These are phyloP conservation scores for Schizopygopsis pylzovi DNA, from an alignment of 2,797 vertebrate species.

Conservation along the genomic window DNA sequence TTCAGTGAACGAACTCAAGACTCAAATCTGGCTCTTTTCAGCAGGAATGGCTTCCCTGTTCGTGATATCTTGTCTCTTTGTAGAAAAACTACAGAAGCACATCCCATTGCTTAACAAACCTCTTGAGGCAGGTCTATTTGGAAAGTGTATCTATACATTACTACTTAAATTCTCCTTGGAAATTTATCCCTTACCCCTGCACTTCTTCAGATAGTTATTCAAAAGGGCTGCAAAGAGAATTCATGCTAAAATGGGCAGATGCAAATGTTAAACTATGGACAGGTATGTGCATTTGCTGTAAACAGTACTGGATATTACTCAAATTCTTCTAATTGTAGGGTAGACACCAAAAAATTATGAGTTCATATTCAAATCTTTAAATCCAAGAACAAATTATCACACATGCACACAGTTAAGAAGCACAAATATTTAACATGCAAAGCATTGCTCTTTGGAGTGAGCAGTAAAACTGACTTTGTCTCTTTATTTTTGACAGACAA, in stretches of 20 bases:
- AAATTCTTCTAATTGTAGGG: not conserved
- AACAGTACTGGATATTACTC: not conserved
- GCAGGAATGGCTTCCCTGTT: not conserved
- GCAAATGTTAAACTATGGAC: not conserved
- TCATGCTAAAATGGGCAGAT: not conserved
- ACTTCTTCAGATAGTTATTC: not conserved
- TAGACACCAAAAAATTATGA: not conserved
- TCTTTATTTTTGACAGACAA: not conserved
- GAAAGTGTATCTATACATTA: not conserved
- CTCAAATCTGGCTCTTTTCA: not conserved
- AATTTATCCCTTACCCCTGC: not conserved
- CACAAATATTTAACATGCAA: constrained; percentile 77
- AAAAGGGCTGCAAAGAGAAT: not conserved
- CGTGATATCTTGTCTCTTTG: not conserved
- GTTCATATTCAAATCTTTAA: constrained; percentile 19
- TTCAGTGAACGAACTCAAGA: no score
- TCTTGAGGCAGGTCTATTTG: not conserved
- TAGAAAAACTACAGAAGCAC: not conserved
- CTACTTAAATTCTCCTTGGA: not conserved
- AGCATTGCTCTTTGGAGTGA: constrained; percentile 73
- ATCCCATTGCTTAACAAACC: not conserved
- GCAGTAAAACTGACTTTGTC: constrained; percentile 40
- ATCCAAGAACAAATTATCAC: constrained; percentile 69
- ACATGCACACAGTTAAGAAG: constrained; percentile 77
- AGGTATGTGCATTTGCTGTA: not conserved